Evolutionary conservation across 1,140 invertebrate species (phyloP).

Genomic region (Eulimnadia texana): DNA sequence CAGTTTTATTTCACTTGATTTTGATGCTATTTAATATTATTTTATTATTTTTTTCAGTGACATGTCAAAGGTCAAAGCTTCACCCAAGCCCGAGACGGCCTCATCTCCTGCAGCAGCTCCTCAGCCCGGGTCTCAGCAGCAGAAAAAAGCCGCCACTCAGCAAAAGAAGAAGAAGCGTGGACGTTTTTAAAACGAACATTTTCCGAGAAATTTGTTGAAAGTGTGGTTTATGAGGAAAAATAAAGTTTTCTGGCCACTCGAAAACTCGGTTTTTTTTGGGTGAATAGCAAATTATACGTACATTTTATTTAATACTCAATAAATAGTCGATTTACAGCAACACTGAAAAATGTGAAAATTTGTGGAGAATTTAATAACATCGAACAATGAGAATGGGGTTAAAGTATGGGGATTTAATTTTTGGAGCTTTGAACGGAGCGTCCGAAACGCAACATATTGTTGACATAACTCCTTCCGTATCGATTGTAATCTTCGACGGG

Average conservation of each 20-base stretch:
- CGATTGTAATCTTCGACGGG: not conserved
- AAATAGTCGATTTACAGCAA: no score
- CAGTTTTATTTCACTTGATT: not conserved
- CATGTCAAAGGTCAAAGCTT: conserved; percentile 41
- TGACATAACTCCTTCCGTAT: not conserved
- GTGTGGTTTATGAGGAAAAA: no score
- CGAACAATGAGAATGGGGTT: no score
- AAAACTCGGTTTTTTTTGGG: no score
- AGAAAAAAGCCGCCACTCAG: conserved; percentile 39
- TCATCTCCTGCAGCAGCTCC: conserved; percentile 34
- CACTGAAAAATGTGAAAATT: no score
- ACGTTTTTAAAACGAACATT: conserved; percentile 23
- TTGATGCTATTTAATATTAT: conserved; percentile 4
- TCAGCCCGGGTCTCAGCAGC: conserved; percentile 37
- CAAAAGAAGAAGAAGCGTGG: conserved; percentile 47
- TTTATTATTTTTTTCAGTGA: conserved; percentile 35
- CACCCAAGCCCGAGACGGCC: conserved; percentile 38
- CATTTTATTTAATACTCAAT: no score
- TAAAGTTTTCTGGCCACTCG: no score
- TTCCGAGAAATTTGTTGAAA: no score
- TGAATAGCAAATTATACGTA: no score
- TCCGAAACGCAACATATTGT: not conserved
- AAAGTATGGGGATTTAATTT: no score
- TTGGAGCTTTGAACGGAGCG: not conserved
- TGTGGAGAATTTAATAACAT: no score